Evolutionary conservation across 2,113 vertebrate species (phyloP).

Genomic region (Lanius collurio): DNA sequence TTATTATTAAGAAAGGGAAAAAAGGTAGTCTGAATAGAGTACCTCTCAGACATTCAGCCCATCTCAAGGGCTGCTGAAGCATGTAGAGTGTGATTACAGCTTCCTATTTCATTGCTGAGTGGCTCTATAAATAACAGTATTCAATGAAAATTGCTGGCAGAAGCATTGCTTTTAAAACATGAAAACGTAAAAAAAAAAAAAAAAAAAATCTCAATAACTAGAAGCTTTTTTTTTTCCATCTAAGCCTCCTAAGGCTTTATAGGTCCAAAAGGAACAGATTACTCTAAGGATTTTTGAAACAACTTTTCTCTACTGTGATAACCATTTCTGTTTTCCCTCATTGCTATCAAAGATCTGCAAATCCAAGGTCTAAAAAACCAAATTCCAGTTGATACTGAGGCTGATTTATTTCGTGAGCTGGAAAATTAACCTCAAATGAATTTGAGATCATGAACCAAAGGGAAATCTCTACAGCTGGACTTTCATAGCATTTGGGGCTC

Average conservation of each 20-base stretch:
- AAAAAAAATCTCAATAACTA: background rate
- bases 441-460: background rate
- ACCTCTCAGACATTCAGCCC: conserved; percentile 8
- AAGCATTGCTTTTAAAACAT: conserved; percentile 17
- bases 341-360: background rate
- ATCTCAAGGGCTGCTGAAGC: conserved; percentile 13
- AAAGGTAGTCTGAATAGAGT: background rate
- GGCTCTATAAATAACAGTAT: conserved; percentile 30
- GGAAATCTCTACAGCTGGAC: background rate
- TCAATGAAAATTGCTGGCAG: conserved; percentile 34
- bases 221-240: background rate
- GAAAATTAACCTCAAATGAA: background rate
- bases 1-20: background rate
- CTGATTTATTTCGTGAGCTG: background rate
- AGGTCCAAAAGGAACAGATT: background rate
- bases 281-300: background rate
- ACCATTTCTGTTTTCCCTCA: background rate
- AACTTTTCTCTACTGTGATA: background rate
- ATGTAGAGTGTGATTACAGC: background rate
- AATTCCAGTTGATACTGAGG: background rate
- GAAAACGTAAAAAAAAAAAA: background rate
- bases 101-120: conserved; percentile 26
- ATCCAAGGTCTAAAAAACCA: background rate
- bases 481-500: background rate
- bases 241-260: background rate